phyloP scores from a whole-genome alignment of 2,888 invertebrate species.

The Melieria omissa region DNA sequence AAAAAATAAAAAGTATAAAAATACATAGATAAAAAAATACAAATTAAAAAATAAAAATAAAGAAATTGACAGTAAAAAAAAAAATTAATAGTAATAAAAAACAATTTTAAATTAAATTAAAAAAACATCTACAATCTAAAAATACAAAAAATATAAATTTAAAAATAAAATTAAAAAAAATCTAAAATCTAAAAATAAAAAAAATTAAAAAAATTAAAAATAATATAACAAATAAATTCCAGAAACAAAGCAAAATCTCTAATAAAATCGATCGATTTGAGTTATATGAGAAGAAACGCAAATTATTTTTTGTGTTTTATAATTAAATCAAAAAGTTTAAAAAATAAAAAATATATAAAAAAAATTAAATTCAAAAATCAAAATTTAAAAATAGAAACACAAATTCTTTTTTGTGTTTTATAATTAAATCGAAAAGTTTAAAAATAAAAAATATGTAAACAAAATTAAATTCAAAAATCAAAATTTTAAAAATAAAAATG shows the following conservation, averaged over 20 bases:
- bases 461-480: not conserved
- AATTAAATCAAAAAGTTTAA: no score
- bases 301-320: not conserved
- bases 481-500: not conserved
- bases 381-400: no score
- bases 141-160: no score
- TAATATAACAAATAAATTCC: no score
- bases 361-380: no score
- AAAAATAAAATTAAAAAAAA: not conserved
- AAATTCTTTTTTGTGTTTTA: conserved; percentile 1
- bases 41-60: not conserved
- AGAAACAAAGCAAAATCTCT: no score
- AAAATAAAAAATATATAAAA: no score
- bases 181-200: no score
- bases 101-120: not conserved
- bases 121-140: not conserved
- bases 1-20: no score
- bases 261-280: no score
- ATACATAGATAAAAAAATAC: not conserved
- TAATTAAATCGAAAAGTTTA: not conserved
- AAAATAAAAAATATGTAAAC: not conserved
- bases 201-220: no score
- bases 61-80: not conserved
- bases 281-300: no score
- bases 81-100: not conserved